Evolutionary conservation across 2,797 vertebrate species (phyloP).

Genomic region (Tapera naevia): DNA sequence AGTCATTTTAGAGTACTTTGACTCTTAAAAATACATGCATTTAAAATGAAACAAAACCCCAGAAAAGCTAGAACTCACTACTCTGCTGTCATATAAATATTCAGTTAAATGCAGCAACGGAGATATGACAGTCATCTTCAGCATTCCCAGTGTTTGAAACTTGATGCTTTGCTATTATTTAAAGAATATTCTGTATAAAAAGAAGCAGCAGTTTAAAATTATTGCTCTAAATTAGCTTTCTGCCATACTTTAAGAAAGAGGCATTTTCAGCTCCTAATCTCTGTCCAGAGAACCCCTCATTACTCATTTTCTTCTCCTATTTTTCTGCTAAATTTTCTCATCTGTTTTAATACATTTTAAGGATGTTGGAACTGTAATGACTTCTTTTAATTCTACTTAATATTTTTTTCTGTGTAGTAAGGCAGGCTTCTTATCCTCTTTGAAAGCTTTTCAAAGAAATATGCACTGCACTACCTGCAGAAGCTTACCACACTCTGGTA

Average conservation of each 20-base stretch:
- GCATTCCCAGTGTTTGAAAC: background rate
- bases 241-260: background rate
- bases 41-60: background rate
- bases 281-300: background rate
- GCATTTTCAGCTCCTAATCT: background rate
- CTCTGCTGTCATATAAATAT: background rate
- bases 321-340: background rate
- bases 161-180: background rate
- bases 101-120: background rate
- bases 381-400: background rate
- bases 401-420: background rate
- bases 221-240: background rate
- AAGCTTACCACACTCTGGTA: background rate
- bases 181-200: background rate
- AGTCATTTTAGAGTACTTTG: background rate
- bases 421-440: background rate
- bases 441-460: background rate
- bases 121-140: background rate
- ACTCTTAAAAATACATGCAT: background rate
- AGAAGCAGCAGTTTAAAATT: background rate
- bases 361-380: background rate
- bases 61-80: background rate
- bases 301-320: background rate
- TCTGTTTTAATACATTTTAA: background rate
- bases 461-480: background rate